Conservation (phyloP, 1,140 invertebrate species). For the Coelopa frigida region DNA sequence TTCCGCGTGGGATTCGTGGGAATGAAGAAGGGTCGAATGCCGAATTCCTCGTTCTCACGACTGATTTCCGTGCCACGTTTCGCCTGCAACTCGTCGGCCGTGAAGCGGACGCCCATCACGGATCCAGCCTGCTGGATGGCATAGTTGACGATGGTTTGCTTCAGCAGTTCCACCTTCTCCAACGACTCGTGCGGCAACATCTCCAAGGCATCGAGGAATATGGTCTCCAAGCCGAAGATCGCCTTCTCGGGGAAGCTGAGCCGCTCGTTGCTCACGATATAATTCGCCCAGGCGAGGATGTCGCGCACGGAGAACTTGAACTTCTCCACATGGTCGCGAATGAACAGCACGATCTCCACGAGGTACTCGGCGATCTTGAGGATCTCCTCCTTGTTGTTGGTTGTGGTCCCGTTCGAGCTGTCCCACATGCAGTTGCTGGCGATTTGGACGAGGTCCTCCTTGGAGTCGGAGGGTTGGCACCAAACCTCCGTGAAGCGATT, state of each 20-base stretch:
- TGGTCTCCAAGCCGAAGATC: conserved; percentile 82
- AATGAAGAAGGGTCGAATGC: conserved; percentile 67
- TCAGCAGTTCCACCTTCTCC: conserved; percentile 26
- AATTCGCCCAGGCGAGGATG: conserved; percentile 85
- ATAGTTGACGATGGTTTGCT: conserved; percentile 18
- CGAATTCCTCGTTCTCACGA: conserved; percentile 48
- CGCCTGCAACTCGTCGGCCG: conserved; percentile 15
- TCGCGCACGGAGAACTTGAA: conserved; percentile 88
- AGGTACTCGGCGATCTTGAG: conserved; percentile 31
- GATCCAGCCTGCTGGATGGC: conserved; percentile 21
- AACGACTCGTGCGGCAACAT: conserved; percentile 38
- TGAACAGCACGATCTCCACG: conserved; percentile 35
- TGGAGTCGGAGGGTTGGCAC: conserved; percentile 57
- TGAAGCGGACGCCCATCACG: conserved; percentile 23
- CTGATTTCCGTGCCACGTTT: conserved; percentile 25
- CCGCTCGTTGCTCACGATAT: conserved; percentile 66
- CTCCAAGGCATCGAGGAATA: conserved; percentile 86
- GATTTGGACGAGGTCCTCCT: conserved; percentile 60
- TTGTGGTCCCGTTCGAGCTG: neutral
- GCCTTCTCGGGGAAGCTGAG: conserved; percentile 59
- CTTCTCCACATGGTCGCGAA: conserved; percentile 49
- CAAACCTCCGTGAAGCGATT: conserved; percentile 99
- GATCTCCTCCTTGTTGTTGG: conserved; percentile 6
- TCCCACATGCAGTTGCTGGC: conserved; percentile 33
- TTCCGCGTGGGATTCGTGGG: conserved; percentile 31